phyloP scores from a whole-genome alignment of 2,888 invertebrate genomes.

The Acronicta leporina region DNA sequence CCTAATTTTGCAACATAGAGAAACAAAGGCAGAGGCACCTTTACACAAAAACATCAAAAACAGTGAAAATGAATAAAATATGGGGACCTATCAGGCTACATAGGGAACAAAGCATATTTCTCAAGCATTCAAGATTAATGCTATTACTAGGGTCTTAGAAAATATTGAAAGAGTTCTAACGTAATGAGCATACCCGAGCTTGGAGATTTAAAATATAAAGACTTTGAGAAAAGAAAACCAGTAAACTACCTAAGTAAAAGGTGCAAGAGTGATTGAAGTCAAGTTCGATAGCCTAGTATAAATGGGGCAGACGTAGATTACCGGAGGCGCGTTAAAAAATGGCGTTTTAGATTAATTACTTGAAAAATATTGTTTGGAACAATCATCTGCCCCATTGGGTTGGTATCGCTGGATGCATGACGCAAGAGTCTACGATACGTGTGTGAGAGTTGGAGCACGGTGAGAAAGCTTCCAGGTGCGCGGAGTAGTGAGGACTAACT shows the following conservation, averaged over 20 bases:
- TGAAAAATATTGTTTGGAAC: conserved; percentile 14
- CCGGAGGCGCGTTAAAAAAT: conserved; percentile 16
- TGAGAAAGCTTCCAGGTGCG: conserved; percentile 82
- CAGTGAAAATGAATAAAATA: conserved; percentile 52
- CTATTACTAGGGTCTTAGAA: conserved; percentile 46
- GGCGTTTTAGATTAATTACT: conserved; percentile 26
- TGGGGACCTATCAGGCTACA: conserved; percentile 48
- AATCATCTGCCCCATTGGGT: conserved; percentile 54
- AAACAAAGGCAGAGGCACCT: conserved; percentile 39
- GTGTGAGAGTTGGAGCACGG: conserved; percentile 66
- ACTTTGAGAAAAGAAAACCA: conserved; percentile 47
- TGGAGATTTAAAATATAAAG: conserved; percentile 44
- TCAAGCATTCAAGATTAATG: conserved; percentile 43
- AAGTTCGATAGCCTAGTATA: conserved; percentile 52
- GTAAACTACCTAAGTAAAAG: conserved; percentile 48
- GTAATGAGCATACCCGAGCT: conserved; percentile 46
- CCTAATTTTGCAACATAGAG: conserved; percentile 52
- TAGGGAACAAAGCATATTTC: conserved; percentile 51
- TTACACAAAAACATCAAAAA: conserved; percentile 43
- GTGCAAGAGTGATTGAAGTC: conserved; percentile 55
- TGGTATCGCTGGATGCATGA: conserved; percentile 51
- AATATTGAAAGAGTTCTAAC: conserved; percentile 38
- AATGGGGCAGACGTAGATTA: conserved; percentile 54
- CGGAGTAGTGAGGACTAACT: conserved; percentile 89
- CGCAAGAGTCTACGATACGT: conserved; percentile 55